Conservation (phyloP, 1,140 invertebrate genomes). For the Dendrolimus kikuchii region DNA sequence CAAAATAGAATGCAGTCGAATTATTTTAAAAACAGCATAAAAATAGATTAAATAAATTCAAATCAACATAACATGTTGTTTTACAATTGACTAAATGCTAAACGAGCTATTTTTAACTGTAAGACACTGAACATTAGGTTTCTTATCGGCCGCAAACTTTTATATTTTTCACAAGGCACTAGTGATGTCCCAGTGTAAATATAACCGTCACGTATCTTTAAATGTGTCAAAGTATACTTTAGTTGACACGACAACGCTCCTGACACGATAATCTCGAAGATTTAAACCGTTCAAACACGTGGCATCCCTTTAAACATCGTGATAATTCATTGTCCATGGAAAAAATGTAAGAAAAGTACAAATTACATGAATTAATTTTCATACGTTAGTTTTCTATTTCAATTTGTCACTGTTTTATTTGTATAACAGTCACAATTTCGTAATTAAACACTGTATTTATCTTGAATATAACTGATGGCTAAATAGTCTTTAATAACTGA, state of each 20-base stretch:
- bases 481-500: too few species aligned
- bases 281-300: slow-evolving; percentile 26
- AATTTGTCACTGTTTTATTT: too few species aligned
- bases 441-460: too few species aligned
- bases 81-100: background rate
- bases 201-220: slow-evolving; percentile 30
- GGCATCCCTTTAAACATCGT: slow-evolving; percentile 25
- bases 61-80: too few species aligned
- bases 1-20: too few species aligned
- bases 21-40: too few species aligned
- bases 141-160: background rate
- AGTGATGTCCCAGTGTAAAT: slow-evolving; percentile 31
- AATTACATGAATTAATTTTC: too few species aligned
- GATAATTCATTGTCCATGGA: slow-evolving; percentile 34
- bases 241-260: slow-evolving; percentile 23
- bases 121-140: background rate
- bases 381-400: too few species aligned
- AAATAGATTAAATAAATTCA: too few species aligned
- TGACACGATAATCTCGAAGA: slow-evolving; percentile 51
- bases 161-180: slow-evolving; percentile 14
- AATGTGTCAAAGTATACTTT: slow-evolving; percentile 45
- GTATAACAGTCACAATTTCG: too few species aligned
- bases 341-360: slow-evolving; percentile 12
- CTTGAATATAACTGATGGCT: too few species aligned
- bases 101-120: slow-evolving; percentile 4